Base-by-base conservation (phyloP, 1,140 invertebrate species). In the Drosophila guanche region DNA sequence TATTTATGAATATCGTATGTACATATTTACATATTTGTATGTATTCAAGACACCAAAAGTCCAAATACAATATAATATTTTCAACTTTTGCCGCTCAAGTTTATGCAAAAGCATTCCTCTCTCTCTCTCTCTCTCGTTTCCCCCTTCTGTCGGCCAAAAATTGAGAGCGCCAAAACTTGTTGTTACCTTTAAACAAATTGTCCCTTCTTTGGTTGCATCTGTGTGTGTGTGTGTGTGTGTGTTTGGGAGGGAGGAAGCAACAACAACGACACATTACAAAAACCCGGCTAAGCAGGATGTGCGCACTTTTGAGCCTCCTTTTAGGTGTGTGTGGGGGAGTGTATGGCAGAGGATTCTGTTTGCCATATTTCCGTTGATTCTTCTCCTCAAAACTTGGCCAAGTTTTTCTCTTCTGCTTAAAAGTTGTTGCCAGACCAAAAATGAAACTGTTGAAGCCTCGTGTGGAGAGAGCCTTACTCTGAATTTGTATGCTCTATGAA, bases 161-260 rank as follows among this genome's bases (percentile, higher is more conserved):
- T 50, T 56, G 54, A 48, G 63, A 79, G 76, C 75, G 76, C 52
- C 76, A 78, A 83, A 78, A 83, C 69, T 81, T 81, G 70, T 33
- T 56, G 79, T 83, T 83, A 83, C 79, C 79, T 83, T 83, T 83
- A 84, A 83, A 75, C 79, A 83, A 83, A 78, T 83, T 83, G 79
- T 78, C 79, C 65, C 61, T 83, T 83, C 81, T 65, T 68, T 66
- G 59, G 33, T 56, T 37, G 33, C 3, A 8, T 33, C 58, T 58
- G 45, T 33, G 37, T 41, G 42, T 56, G 55, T 51, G 14, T 33
- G 37, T 41, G 42, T 56, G 55, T 51, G 14, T 52, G 33, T 27
- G 53, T 41, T 23, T 63, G 33, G 42, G 72, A 51, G 55, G 45
- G 54, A 43, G 40, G 40, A 67, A 56, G 4, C 74, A 77, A 61